These are phyloP conservation scores for Pleuronectes platessa DNA, from an alignment of 2,113 vertebrate genomes.

Conservation along the genomic window DNA sequence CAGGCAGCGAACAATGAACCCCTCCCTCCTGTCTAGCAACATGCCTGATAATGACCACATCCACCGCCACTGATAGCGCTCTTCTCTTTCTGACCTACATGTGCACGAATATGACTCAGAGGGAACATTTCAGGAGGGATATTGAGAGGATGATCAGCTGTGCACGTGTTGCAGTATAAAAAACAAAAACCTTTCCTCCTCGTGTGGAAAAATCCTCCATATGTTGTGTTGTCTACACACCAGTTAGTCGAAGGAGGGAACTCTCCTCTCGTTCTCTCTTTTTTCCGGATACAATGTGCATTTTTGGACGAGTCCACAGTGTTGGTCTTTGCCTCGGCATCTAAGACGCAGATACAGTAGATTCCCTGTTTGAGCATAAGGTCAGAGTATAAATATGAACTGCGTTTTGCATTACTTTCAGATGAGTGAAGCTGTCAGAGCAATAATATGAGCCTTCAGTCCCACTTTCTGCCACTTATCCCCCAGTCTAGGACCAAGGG, in stretches of 20 bases:
- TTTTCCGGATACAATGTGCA: conserved; percentile 11
- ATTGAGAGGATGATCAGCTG: conserved; percentile 60
- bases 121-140: conserved; percentile 51
- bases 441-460: conserved; percentile 98
- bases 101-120: conserved; percentile 59
- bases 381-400: conserved; percentile 98
- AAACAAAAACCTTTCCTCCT: background rate
- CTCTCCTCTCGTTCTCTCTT: conserved; percentile 23
- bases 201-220: background rate
- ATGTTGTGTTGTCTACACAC: conserved; percentile 24
- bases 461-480: conserved; percentile 94
- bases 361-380: conserved; percentile 86
- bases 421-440: conserved; percentile 99
- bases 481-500: conserved; percentile 91
- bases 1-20: conserved; percentile 74
- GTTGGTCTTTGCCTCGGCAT: conserved; percentile 66
- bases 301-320: conserved; percentile 25
- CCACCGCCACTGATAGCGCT: conserved; percentile 62
- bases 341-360: conserved; percentile 87
- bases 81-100: conserved; percentile 68
- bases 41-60: conserved; percentile 78
- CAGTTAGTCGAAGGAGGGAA: conserved; percentile 2
- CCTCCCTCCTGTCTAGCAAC: conserved; percentile 71
- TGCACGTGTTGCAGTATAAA: conserved; percentile 5
- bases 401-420: conserved; percentile 98